These are phyloP conservation scores for Ormyrus labotus DNA, from an alignment of 2,888 invertebrate genomes.

Conservation along the genomic window DNA sequence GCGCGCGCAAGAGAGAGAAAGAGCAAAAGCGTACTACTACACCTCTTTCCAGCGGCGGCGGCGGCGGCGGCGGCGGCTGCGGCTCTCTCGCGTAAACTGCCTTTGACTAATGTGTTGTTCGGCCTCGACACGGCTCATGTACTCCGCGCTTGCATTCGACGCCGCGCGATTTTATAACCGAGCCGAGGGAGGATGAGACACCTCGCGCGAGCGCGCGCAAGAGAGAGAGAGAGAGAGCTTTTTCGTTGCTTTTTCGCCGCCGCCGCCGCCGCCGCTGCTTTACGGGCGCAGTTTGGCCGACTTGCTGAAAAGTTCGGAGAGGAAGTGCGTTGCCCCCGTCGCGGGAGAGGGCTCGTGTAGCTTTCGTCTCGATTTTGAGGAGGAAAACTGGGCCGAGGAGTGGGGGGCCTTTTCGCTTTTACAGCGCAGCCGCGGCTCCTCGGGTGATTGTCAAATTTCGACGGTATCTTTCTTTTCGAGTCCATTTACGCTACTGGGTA, in stretches of 20 bases:
- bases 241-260: slow-evolving; percentile 4
- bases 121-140: slow-evolving; percentile 70
- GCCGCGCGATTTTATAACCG: slow-evolving; percentile 37
- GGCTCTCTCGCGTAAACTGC: slow-evolving; percentile 64
- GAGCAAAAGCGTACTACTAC: neutral
- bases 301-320: slow-evolving; percentile 34
- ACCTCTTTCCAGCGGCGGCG: neutral
- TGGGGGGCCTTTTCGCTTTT: neutral
- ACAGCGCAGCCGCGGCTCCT: no score
- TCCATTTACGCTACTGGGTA: no score
- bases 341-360: neutral
- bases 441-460: no score
- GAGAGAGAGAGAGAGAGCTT: no score
- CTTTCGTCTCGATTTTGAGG: slow-evolving; percentile 25
- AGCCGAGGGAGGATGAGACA: neutral
- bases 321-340: neutral
- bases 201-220: neutral
- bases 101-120: slow-evolving; percentile 75
- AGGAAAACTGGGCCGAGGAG: slow-evolving; percentile 19
- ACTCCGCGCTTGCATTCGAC: slow-evolving; percentile 57
- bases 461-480: no score
- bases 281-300: slow-evolving; percentile 36
- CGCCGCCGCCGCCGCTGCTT: neutral
- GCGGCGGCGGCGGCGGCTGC: no score
- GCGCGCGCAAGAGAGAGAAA: neutral